Evolutionary conservation across 2,888 invertebrate species (phyloP), one percentile per base, ranked within the genome.

Genomic region (Tortricodes alternella): DNA sequence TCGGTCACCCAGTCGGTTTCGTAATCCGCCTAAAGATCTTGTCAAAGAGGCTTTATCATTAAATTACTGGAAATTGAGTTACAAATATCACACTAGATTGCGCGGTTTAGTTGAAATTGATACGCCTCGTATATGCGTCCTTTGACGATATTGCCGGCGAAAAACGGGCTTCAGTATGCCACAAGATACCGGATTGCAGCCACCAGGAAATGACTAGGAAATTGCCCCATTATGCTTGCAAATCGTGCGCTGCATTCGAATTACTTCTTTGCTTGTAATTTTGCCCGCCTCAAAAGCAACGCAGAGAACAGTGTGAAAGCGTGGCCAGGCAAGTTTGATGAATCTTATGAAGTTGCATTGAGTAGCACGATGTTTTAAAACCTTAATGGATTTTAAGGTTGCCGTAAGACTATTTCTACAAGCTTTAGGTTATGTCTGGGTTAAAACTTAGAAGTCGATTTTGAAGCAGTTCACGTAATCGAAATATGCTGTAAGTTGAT

Each of bases 241-340:
- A 83, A 81, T 83, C 88, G 88, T 85, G 88, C 83, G 87, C 82
- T 86, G 88, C 88, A 85, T 87, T 82, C 76, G 76, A 83, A 87
- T 83, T 83, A 84, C 83, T 83, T 81, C 81, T 85, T 85, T 76
- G 80, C 83, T 76, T 78, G 84, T 84, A 82, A 85, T 83, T 86
- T 85, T 80, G 78, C 83, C 75, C 71, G 69, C 74, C 76, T 73
- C 70, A 65, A 68, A 62, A 70, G 63, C 50, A 57, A 62, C 60
- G 27, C 23, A 23, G 46, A 23, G 27, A 19, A 39, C 15, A 32
- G 44, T 44, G 49, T 52, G 34, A 52, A 59, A 43, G 39, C 46
- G 27, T 46, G 18, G 46, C 55, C 39, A 41, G 19, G 18, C 19
- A 15, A 41, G 27, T 32, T 37, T 9, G 43, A 43, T 43, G 23